Evolutionary conservation across 2,113 vertebrate species (phyloP).

Genomic region (Tympanuchus pallidicinctus): DNA sequence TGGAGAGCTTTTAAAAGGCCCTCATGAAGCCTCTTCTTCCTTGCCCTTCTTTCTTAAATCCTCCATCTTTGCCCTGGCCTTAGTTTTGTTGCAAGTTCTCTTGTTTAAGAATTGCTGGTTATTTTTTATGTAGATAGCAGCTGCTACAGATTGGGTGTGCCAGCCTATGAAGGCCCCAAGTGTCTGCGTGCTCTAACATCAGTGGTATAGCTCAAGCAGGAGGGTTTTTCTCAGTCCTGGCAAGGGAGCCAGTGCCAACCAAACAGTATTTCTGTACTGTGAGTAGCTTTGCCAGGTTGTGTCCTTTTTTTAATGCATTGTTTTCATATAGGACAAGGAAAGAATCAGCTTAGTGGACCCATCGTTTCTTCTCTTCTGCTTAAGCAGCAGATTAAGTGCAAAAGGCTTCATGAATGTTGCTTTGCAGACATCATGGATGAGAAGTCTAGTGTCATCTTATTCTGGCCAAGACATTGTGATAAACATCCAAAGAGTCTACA

Average conservation of each 20-base stretch:
- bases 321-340: neutral
- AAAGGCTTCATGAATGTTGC: neutral
- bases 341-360: neutral
- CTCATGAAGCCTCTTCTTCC: neutral
- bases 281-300: neutral
- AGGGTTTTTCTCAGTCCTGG: neutral
- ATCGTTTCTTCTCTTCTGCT: neutral
- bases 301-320: neutral
- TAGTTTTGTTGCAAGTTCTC: neutral
- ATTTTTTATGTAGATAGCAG: neutral
- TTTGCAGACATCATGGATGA: neutral
- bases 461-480: neutral
- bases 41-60: neutral
- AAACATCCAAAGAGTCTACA: neutral
- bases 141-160: neutral
- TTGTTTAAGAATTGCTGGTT: neutral
- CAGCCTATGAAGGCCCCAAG: neutral
- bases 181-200: neutral
- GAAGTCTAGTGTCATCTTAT: neutral
- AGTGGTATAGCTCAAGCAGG: neutral
- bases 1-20: neutral
- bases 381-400: neutral
- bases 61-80: neutral
- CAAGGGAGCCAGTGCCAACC: neutral
- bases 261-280: neutral